phyloP scores from a whole-genome alignment of 2,888 invertebrate genomes.

The Colletes collaris region DNA sequence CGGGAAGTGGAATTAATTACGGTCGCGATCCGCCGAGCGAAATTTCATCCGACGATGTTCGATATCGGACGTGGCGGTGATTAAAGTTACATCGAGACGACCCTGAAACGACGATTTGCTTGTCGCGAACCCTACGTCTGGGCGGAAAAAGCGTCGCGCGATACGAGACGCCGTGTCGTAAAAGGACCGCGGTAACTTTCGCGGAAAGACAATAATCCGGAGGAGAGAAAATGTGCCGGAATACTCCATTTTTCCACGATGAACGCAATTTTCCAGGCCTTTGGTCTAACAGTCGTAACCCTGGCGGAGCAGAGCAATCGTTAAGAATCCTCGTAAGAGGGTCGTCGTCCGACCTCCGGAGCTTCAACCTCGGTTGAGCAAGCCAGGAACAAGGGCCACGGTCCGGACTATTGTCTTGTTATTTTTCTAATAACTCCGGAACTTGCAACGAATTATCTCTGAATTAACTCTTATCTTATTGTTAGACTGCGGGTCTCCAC shows the following conservation, averaged over 20 bases:
- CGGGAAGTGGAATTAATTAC: conserved; percentile 1
- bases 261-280: conserved; percentile 48
- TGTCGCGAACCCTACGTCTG: background rate
- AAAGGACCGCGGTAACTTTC: conserved; percentile 17
- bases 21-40: background rate
- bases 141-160: background rate
- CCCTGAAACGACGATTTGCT: background rate
- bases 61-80: background rate
- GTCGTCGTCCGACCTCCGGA: conserved; percentile 16
- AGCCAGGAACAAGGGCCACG: conserved; percentile 16
- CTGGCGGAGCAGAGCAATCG: conserved; percentile 35
- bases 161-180: too few relatives aligned
- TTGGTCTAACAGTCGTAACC: conserved; percentile 44
- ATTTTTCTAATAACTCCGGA: conserved; percentile 25
- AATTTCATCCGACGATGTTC: background rate
- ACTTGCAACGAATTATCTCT: conserved; percentile 14
- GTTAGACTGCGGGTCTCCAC: too few relatives aligned
- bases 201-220: conserved; percentile 4
- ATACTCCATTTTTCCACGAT: conserved; percentile 28
- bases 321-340: conserved; percentile 48
- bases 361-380: conserved; percentile 26
- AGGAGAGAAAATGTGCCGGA: conserved; percentile 6
- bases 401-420: conserved; percentile 29
- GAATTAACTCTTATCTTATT: too few relatives aligned
- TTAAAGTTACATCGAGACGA: background rate